Evolutionary conservation across 2,797 vertebrate species (phyloP), one percentile per base, ranked within the genome.

Genomic region (Chelon auratus): DNA sequence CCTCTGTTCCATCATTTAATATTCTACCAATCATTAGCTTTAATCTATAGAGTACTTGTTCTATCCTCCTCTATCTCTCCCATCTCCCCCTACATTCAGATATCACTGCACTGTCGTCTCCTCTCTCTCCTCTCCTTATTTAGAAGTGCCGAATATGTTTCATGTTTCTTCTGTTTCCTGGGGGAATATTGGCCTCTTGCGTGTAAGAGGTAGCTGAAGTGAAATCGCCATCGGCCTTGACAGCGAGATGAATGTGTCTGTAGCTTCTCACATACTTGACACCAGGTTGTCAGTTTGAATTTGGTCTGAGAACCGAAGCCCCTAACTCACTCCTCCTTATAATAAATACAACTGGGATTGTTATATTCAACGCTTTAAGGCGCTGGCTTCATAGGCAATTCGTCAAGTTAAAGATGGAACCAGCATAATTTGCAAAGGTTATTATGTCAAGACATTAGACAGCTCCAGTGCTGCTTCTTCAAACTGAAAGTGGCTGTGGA

Each of bases 261-360:
- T 36, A 60, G 65, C 51, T 64, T 62, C 72, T 63, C 69, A 52
- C 39, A 11, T 52, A 17, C n/a, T 43, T 42, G 47, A 72, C 68
- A 57, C 40, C 36, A 10, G 33, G 62, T 52, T 84, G 70, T 81
- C 75, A 60, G 30, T 64, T 77, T 77, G 52, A 62, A 74, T 84
- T 80, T 18, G 43, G 48, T 63, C 10, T 17, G 15, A 56, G 43
- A 48, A 39, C 15, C 30, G 13, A 59, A 77, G 47, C 59, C 52
- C 56, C 17, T 64, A 12, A 75, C 39, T 18, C 3, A 9, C 9
- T 39, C 10, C 9, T 39, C 10, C 9, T 59, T 48, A 1, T 65
- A 68, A 47, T 13, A 22, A 9, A 66, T 12, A 6, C 8, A 39
- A 9, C 43, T 22, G n/a, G 17, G 2, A 40, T 36, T 13, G 33